Evolutionary conservation across 2,113 vertebrate genomes (phyloP).

Genomic region (Oncorhynchus tshawytscha): DNA sequence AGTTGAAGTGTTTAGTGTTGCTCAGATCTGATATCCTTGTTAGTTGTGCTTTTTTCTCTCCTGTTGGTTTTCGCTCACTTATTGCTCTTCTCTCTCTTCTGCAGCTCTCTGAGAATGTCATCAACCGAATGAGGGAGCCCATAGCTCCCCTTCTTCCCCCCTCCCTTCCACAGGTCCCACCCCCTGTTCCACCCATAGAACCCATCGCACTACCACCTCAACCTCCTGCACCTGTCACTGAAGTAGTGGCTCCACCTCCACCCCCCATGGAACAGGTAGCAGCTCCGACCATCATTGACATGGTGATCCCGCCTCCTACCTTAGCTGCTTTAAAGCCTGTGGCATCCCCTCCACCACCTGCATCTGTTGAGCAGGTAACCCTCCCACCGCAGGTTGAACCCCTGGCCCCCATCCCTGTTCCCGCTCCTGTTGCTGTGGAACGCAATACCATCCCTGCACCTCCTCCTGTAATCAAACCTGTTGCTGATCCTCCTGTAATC

Average conservation of each 20-base stretch:
- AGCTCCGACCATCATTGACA: slow-evolving; percentile 47
- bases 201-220: slow-evolving; percentile 40
- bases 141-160: slow-evolving; percentile 56
- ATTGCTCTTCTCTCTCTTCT: slow-evolving; percentile 13
- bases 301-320: slow-evolving; percentile 42
- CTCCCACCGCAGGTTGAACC: slow-evolving; percentile 8
- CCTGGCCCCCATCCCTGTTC: neutral
- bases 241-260: slow-evolving; percentile 39
- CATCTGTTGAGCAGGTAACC: slow-evolving; percentile 38
- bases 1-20: too few relatives aligned
- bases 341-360: slow-evolving; percentile 34
- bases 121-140: slow-evolving; percentile 92
- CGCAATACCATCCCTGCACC: neutral
- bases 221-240: slow-evolving; percentile 33
- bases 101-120: slow-evolving; percentile 91
- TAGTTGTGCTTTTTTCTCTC: neutral
- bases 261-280: slow-evolving; percentile 61
- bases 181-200: slow-evolving; percentile 34
- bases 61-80: neutral
- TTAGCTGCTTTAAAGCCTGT: slow-evolving; percentile 40
- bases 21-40: neutral
- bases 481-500: slow-evolving; percentile 33
- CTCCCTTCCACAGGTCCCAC: slow-evolving; percentile 60
- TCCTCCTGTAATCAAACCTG: slow-evolving; percentile 21
- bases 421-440: slow-evolving; percentile 18